Conservation (phyloP, 2,888 invertebrate species). For the Limulus polyphemus region DNA sequence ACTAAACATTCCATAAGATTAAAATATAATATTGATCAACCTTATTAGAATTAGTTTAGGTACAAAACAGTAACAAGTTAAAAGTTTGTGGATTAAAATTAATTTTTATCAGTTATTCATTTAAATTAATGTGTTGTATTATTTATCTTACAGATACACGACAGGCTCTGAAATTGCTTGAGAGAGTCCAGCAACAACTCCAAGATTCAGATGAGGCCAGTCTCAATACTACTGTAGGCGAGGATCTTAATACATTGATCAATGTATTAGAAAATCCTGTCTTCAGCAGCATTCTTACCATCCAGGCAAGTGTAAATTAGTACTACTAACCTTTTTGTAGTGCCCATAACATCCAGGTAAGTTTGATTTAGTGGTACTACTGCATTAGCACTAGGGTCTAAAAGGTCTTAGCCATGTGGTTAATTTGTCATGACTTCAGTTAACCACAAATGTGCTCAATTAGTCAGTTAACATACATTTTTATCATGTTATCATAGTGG, state of each 20-base stretch:
- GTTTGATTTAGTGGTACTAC: neutral
- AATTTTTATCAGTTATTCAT: too few species aligned
- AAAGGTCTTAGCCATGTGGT: neutral
- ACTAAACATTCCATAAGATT: too few species aligned
- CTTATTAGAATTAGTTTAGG: too few species aligned
- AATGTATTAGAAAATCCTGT: constrained; percentile 76
- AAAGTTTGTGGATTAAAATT: too few species aligned
- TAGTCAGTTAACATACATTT: too few species aligned
- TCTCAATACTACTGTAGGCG: constrained; percentile 28
- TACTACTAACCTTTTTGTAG: neutral
- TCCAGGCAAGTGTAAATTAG: constrained; percentile 35
- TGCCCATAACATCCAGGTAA: neutral
- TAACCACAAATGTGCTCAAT: too few species aligned
- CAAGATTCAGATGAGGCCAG: constrained; percentile 54
- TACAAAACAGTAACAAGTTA: too few species aligned
- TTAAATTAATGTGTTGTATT: neutral
- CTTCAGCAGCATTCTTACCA: constrained; percentile 73
- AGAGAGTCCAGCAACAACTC: constrained; percentile 72
- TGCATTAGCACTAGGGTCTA: neutral
- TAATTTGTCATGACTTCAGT: too few species aligned
- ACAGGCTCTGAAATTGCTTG: constrained; percentile 73
- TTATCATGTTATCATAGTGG: too few species aligned
- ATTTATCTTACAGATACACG: constrained; percentile 54
- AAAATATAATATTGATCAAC: too few species aligned
- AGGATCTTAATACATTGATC: constrained; percentile 68